These are phyloP conservation scores for Rhagophthalmus giganteus DNA, from an alignment of 2,888 invertebrate genomes.

Conservation along the genomic window DNA sequence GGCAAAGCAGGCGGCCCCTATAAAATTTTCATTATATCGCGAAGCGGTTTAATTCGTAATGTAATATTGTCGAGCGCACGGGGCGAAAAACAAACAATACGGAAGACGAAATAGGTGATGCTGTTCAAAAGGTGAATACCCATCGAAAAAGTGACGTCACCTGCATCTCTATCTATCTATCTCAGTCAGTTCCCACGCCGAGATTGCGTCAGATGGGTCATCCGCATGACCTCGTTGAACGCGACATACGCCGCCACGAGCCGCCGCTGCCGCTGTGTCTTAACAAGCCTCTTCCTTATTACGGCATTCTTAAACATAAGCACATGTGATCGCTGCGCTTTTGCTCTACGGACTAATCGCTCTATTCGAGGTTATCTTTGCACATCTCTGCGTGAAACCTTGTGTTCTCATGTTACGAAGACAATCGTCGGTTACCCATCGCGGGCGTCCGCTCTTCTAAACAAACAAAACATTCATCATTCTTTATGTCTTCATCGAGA, in stretches of 20 bases:
- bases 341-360: slow-evolving; percentile 34
- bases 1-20: slow-evolving; percentile 32
- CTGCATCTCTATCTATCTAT: slow-evolving; percentile 11
- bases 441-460: background rate
- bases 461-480: too few relatives aligned
- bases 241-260: slow-evolving; percentile 37
- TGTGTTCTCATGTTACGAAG: slow-evolving; percentile 11
- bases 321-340: slow-evolving; percentile 46
- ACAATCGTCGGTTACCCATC: too few relatives aligned
- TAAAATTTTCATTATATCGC: slow-evolving; percentile 38
- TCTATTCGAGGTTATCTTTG: slow-evolving; percentile 48
- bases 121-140: too few relatives aligned
- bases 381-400: slow-evolving; percentile 46
- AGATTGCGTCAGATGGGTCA: slow-evolving; percentile 42
- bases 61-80: too few relatives aligned
- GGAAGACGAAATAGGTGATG: too few relatives aligned
- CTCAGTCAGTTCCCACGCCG: slow-evolving; percentile 39
- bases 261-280: slow-evolving; percentile 41
- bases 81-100: too few relatives aligned
- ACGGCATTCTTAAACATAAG: slow-evolving; percentile 49
- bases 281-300: slow-evolving; percentile 54
- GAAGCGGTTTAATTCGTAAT: slow-evolving; percentile 25
- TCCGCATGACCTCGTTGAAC: slow-evolving; percentile 39
- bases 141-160: slow-evolving; percentile 2
- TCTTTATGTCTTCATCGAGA: too few relatives aligned